Percentiles rank a stretch among this genome's conserved stretches.
These are phyloP conservation scores for Agonopterix subpropinquella DNA, from an alignment of 2,888 invertebrate genomes.

Conservation along the genomic window DNA sequence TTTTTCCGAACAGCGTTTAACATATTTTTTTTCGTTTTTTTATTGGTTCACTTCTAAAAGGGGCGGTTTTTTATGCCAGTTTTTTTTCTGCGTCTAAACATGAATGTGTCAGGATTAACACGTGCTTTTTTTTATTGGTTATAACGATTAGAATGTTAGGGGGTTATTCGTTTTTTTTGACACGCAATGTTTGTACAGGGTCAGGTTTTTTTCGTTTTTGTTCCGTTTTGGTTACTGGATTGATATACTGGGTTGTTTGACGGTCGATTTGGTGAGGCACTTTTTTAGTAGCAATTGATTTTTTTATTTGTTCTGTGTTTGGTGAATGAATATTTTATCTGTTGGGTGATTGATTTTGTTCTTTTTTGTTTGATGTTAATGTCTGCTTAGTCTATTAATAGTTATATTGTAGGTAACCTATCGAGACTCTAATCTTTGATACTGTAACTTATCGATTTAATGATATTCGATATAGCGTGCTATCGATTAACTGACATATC, in stretches of 20 bases:
- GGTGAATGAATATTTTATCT: not conserved
- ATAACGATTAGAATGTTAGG: slow-evolving; percentile 42
- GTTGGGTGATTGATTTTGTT: no score
- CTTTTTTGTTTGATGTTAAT: no score
- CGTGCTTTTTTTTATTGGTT: slow-evolving; percentile 40
- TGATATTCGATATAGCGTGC: no score
- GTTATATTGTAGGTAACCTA: no score
- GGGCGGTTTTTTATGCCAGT: slow-evolving; percentile 54
- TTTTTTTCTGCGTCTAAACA: slow-evolving; percentile 37
- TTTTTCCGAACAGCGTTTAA: slow-evolving; percentile 50
- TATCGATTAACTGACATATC: no score
- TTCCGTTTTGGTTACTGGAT: slow-evolving; percentile 28
- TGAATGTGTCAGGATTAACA: slow-evolving; percentile 53
- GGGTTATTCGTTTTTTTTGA: slow-evolving; percentile 32
- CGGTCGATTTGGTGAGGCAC: slow-evolving; percentile 35
- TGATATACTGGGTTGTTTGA: slow-evolving; percentile 54
- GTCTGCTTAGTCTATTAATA: no score
- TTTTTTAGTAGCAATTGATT: not conserved
- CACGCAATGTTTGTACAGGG: slow-evolving; percentile 55
- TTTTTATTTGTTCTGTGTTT: not conserved
- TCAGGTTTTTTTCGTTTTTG: slow-evolving; percentile 27
- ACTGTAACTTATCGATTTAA: no score
- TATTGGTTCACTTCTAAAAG: slow-evolving; percentile 50
- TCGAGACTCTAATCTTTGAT: no score
- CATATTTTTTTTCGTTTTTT: slow-evolving; percentile 51